Percentiles rank a stretch among this genome's conserved stretches.
Evolutionary conservation across 2,797 vertebrate genomes (phyloP).

Genomic region (Sebastolobus altivelis): DNA sequence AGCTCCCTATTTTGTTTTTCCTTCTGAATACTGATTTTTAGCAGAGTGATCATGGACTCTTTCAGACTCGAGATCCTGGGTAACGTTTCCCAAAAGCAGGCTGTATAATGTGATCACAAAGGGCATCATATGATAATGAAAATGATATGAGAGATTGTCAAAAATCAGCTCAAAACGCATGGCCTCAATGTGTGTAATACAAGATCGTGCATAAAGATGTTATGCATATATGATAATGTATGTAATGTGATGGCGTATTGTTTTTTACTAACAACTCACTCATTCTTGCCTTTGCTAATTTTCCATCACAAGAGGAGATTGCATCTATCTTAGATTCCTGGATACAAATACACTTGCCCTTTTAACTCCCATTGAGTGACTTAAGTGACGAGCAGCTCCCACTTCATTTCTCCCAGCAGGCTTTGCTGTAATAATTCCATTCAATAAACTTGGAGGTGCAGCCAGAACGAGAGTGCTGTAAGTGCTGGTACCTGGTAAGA

Average conservation of each 20-base stretch:
- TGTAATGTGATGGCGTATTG: neutral
- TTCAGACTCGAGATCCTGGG: conserved; percentile 11
- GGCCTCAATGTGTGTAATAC: neutral
- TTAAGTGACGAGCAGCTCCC: conserved; percentile 37
- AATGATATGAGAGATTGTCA: neutral
- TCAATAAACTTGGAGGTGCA: conserved; percentile 22
- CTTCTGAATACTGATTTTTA: conserved; percentile 17
- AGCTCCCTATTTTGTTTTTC: conserved; percentile 8
- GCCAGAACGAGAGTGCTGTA: conserved; percentile 14
- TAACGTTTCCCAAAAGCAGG: neutral
- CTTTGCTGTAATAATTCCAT: conserved; percentile 28
- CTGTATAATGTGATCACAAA: neutral
- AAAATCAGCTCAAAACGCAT: neutral
- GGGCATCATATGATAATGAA: neutral
- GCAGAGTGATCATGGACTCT: neutral
- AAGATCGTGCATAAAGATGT: neutral
- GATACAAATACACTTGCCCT: conserved; percentile 44
- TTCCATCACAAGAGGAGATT: neutral
- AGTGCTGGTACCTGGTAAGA: conserved; percentile 33
- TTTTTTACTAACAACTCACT: neutral
- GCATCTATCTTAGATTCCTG: neutral
- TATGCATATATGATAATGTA: neutral
- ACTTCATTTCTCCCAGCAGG: conserved; percentile 20
- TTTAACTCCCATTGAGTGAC: conserved; percentile 30
- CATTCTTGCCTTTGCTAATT: conserved; percentile 1